phyloP scores from a whole-genome alignment of 1,140 invertebrate genomes.

The Drosophila grimshawi region DNA sequence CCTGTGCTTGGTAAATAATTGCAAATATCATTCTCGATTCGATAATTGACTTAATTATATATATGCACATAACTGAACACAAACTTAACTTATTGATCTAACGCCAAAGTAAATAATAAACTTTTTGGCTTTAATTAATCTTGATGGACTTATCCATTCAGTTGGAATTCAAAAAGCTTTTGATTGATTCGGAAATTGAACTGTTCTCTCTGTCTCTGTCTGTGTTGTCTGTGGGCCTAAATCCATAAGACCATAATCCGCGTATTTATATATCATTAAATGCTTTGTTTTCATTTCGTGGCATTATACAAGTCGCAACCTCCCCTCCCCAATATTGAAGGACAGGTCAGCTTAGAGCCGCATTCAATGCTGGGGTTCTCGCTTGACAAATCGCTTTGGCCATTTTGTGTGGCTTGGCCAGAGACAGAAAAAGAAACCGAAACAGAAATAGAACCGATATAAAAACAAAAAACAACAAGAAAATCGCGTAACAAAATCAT shows the following conservation, averaged over 20 bases:
- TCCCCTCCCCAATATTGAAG: constrained; percentile 19
- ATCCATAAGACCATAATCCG: constrained; percentile 22
- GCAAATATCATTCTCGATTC: constrained; percentile 44
- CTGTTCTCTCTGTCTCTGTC: not conserved
- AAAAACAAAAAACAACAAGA: constrained; percentile 38
- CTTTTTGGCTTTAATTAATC: constrained; percentile 39
- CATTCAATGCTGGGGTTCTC: constrained; percentile 23
- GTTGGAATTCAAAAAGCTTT: constrained; percentile 2
- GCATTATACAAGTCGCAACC: constrained; percentile 18
- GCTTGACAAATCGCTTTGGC: constrained; percentile 66
- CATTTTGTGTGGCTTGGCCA: constrained; percentile 52
- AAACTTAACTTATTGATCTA: constrained; percentile 19
- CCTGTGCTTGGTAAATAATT: constrained; percentile 63
- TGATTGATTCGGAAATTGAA: constrained; percentile 44
- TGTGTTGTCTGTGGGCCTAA: constrained; percentile 3
- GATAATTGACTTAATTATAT: constrained; percentile 50
- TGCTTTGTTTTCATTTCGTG: constrained; percentile 31
- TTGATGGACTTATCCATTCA: constrained; percentile 16
- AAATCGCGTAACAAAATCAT: constrained; percentile 68
- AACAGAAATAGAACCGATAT: constrained; percentile 18
- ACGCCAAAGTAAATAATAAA: constrained; percentile 3
- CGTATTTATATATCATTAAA: constrained; percentile 44
- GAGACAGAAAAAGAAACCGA: constrained; percentile 14
- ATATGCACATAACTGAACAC: constrained; percentile 11
- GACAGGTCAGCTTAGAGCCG: constrained; percentile 55